phyloP scores from a whole-genome alignment of 2,113 vertebrate genomes.

The Cryptomyrus ogoouensis region DNA sequence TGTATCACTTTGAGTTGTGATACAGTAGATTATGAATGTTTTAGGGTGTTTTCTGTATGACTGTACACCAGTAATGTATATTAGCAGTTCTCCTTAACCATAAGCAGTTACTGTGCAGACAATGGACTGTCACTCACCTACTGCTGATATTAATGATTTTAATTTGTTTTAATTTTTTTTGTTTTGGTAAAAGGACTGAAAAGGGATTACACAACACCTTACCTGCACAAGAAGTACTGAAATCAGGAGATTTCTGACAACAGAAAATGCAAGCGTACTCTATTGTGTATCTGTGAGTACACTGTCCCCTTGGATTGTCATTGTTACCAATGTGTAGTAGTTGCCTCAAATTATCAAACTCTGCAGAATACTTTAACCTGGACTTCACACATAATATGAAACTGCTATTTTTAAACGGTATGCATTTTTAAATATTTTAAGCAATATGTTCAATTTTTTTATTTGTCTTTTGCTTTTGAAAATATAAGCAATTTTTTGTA shows the following conservation, averaged over 20 bases:
- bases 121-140: neutral
- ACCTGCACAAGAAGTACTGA: conserved; percentile 41
- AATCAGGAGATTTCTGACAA: conserved; percentile 40
- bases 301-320: conserved; percentile 24
- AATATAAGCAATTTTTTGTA: neutral
- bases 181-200: conserved; percentile 60
- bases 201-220: conserved; percentile 44
- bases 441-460: neutral
- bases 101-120: neutral
- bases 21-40: neutral
- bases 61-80: neutral
- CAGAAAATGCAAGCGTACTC: conserved; percentile 42
- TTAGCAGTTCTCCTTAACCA: neutral
- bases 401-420: neutral
- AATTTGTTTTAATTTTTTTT: conserved; percentile 38
- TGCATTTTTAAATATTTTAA: neutral
- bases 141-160: conserved; percentile 25
- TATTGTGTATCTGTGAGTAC: conserved; percentile 32
- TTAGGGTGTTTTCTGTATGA: neutral
- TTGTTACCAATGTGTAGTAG: no score
- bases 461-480: neutral
- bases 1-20: neutral
- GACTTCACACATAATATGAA: neutral
- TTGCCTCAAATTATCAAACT: neutral
- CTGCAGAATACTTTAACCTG: neutral